Evolutionary conservation across 2,888 invertebrate species (phyloP), one percentile per base, ranked within the genome.

Genomic region (Clusia tigrina): DNA sequence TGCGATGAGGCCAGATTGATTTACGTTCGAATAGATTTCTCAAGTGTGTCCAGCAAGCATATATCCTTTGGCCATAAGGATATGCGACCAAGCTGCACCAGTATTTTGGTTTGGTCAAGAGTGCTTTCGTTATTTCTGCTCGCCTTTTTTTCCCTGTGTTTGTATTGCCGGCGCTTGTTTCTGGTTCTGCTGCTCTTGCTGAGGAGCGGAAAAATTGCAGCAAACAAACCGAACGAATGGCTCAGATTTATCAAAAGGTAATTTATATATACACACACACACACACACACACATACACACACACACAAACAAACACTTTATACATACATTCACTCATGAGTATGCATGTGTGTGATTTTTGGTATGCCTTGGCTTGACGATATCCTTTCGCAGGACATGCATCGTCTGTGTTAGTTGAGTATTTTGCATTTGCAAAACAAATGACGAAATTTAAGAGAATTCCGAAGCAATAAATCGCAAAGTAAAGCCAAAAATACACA

Each of bases 221-320:
- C 65, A 67, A 65, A 64, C 61, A 55, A 67, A 68, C 65, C 62
- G 57, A 54, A 66, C 58, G 72, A 72, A 77, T 74, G 76, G 73
- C 82, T 79, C 74, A 81, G 82, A 82, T 81, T 82, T 81, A 82
- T 82, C 82, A 82, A 81, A 81, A 81, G 82, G 81, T 82, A 81
- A 82, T 81, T 81, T 82, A 81, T 81, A 78, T 78, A 79, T 79
- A 76, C n/a, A 71, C 67, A 68, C 67, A 64, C 71, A 69, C 71
- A 68, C 69, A 69, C 54, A 52, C 64, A 53, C 24, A 51, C 58
- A 37, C 12, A 51, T 24, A 17, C 17, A 48, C 53, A 22, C 54
- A 12, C 55, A 15, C 17, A 48, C 51, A 66, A 25, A 61, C 58
- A 66, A n/a, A 32, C 12, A 32, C 32, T 9, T 9, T 32, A 32